These are phyloP conservation scores for Ahaetulla prasina DNA, from an alignment of 2,113 vertebrate genomes.

Conservation along the genomic window DNA sequence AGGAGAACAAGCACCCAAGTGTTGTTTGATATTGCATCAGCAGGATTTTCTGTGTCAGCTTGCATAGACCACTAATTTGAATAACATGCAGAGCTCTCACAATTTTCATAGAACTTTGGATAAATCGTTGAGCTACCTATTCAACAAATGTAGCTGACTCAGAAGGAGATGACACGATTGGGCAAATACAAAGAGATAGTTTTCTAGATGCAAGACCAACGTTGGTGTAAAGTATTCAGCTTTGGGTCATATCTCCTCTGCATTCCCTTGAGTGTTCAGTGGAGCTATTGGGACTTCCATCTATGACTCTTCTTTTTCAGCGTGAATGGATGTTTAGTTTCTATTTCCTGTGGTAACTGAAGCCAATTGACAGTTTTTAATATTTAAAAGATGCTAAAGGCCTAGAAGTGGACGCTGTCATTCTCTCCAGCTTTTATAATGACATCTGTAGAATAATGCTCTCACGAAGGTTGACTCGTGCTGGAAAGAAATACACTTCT, in stretches of 20 bases:
- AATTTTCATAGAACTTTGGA: neutral
- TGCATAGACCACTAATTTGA: neutral
- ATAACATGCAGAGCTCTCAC: neutral
- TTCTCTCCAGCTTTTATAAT: neutral
- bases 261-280: neutral
- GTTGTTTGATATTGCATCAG: neutral
- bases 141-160: neutral
- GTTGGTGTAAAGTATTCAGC: neutral
- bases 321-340: neutral
- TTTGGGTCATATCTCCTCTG: neutral
- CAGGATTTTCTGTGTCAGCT: neutral
- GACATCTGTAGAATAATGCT: neutral
- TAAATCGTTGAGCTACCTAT: neutral
- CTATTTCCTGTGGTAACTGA: neutral
- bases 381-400: neutral
- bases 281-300: neutral
- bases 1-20: neutral
- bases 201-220: neutral
- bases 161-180: neutral
- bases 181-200: neutral
- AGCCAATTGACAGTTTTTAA: neutral
- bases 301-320: neutral
- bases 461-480: neutral
- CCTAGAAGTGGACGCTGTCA: neutral
- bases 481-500: neutral